Conservation (phyloP, 1,140 invertebrate genomes). For the Dryas iulia region DNA sequence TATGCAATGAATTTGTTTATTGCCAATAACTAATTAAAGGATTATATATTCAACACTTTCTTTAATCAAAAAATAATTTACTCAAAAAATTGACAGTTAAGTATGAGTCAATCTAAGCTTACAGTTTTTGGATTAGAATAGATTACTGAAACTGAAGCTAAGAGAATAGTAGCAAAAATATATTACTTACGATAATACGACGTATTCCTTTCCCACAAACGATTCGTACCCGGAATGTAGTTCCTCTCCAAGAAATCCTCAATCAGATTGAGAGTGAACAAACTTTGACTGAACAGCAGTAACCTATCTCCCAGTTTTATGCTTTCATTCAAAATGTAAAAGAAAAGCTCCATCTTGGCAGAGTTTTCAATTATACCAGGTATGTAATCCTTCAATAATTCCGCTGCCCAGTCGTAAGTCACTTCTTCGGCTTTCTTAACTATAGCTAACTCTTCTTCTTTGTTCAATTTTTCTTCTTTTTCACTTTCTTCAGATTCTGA, state of each 20-base stretch:
- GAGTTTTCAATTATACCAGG: conserved; percentile 95
- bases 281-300: conserved; percentile 97
- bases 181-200: conserved; percentile 93
- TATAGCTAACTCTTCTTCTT: conserved; percentile 78
- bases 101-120: too few relatives aligned
- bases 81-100: too few relatives aligned
- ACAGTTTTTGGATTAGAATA: too few relatives aligned
- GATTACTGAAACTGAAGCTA: neutral
- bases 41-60: too few relatives aligned
- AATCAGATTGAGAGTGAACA: conserved; percentile 97
- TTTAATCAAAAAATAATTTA: too few relatives aligned
- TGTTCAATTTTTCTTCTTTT: conserved; percentile 81
- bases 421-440: conserved; percentile 88
- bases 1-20: too few relatives aligned
- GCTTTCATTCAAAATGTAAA: conserved; percentile 95
- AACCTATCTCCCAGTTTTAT: conserved; percentile 93
- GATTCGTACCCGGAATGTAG: conserved; percentile 87
- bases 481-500: conserved; percentile 72
- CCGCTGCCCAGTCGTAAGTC: conserved; percentile 92
- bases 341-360: conserved; percentile 96
- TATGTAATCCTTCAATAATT: conserved; percentile 92
- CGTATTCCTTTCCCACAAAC: conserved; percentile 91
- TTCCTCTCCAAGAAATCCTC: conserved; percentile 95
- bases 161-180: neutral
- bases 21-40: too few relatives aligned